Evolutionary conservation across 2,113 vertebrate species (phyloP).

Genomic region (Cichladusa arquata): DNA sequence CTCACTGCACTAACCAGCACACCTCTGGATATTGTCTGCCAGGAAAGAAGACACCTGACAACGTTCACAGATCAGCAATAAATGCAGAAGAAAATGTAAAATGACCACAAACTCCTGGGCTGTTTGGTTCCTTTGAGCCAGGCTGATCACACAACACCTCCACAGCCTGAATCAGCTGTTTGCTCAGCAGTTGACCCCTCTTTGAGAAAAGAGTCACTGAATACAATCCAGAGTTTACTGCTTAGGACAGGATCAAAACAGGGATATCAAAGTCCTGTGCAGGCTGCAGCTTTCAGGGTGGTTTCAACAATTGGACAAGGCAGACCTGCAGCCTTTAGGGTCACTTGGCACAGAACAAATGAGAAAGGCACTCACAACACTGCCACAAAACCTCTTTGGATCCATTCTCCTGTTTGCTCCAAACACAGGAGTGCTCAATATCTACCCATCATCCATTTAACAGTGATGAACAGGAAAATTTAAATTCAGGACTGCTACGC

Average conservation of each 20-base stretch:
- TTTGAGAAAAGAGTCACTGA: not conserved
- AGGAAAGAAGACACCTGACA: fast-evolving
- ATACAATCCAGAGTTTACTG: not conserved
- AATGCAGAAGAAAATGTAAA: not conserved
- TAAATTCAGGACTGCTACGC: not conserved
- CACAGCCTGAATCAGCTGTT: not conserved
- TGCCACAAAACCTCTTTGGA: not conserved
- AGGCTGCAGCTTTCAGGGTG: not conserved
- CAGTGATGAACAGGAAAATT: not conserved
- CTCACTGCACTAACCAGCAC: not conserved
- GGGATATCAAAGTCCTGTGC: not conserved
- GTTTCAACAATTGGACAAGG: not conserved
- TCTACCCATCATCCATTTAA: not conserved
- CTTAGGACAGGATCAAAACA: not conserved
- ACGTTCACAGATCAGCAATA: fast-evolving
- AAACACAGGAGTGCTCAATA: not conserved
- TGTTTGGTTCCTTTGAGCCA: not conserved
- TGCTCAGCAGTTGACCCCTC: not conserved
- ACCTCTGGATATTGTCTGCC: not conserved
- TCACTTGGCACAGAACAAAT: not conserved
- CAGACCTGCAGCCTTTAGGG: not conserved
- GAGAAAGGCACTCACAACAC: not conserved
- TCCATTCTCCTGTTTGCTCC: not conserved
- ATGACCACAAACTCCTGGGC: not conserved
- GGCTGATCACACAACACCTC: not conserved